Conservation (phyloP, 2,888 invertebrate genomes). For the Trissoscelio sp. region DNA sequence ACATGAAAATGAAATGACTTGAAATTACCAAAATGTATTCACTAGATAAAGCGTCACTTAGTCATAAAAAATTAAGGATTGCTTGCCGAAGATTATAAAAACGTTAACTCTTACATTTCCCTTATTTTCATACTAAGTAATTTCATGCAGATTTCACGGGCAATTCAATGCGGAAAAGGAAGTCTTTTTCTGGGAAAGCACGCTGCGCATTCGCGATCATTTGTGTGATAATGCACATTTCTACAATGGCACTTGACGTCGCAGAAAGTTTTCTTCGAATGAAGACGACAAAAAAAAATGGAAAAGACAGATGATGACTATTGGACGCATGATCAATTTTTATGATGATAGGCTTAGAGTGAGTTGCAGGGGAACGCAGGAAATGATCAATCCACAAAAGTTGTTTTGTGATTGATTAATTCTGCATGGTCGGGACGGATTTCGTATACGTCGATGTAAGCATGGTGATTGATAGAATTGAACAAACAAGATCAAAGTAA, state of each 20-base stretch:
- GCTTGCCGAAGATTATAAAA: slow-evolving; percentile 5
- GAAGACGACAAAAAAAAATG: background rate
- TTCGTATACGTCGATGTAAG: slow-evolving; percentile 29
- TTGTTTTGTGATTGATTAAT: slow-evolving; percentile 62
- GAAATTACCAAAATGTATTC: background rate
- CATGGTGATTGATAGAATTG: slow-evolving; percentile 63
- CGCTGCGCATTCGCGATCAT: slow-evolving; percentile 1
- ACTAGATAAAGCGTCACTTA: background rate
- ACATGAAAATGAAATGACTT: background rate
- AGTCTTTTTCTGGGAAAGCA: background rate
- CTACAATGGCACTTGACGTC: background rate
- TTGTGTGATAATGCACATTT: slow-evolving; percentile 38
- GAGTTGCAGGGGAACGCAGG: slow-evolving; percentile 14
- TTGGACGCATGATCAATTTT: slow-evolving; percentile 32
- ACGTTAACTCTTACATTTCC: slow-evolving; percentile 12
- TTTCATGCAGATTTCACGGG: slow-evolving; percentile 17
- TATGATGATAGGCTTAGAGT: slow-evolving; percentile 18
- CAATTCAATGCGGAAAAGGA: slow-evolving; percentile 6
- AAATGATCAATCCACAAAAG: slow-evolving; percentile 45
- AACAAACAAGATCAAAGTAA: slow-evolving; percentile 67
- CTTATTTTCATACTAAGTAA: background rate
- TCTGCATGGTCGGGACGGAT: slow-evolving; percentile 1
- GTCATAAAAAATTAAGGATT: slow-evolving; percentile 2
- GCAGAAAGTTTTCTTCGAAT: background rate
- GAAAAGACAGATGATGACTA: slow-evolving; percentile 25